Evolutionary conservation across 1,140 invertebrate genomes (phyloP), one percentile per base, ranked within the genome.

Genomic region (Papilio polyxenes): DNA sequence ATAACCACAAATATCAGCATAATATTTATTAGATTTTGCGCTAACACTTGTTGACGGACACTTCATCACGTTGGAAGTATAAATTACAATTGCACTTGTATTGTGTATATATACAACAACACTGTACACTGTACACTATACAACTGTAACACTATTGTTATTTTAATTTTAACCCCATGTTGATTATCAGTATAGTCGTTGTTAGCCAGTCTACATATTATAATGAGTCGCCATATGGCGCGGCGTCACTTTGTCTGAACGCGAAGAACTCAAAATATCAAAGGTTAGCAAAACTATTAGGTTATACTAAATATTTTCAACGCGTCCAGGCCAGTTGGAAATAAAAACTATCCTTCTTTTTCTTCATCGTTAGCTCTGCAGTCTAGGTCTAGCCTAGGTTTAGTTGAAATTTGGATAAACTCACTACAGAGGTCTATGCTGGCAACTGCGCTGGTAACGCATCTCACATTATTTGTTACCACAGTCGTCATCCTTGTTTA

Each of bases 21-120:
- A 31, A 31, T 56, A 17, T 17, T 62, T 72, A 72, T 72, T 72
- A 72, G 23, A 72, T 37, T 31, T 37, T 72, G 23, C 15, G 65
- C 31, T 40, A 7, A 37, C 23, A 15, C 6, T 72, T 37, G 65
- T 11, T 17, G 40, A 72, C 65, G 11, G 62, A 65, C 62, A 5
- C 65, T 40, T 72, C 65, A 72, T 37, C 31, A 11, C 31, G 65
- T 72, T 72, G 65, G 40, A 72, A 69, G 9, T 65, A 65, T 65
- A 65, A 40, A 72, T 40, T 72, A 31, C 31, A 37, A 17, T 72
- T 72, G 31, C 65, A 17, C 10, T 37, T 69, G 23, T 72, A 72
- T 72, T 72, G 65, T 72, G 23, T 72, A 65, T 3, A 2, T 3
- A 8, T 62, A 65, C 23, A 65, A 40, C 65, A n/a, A n/a, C n/a